These are phyloP conservation scores for Seira sanloemensis DNA, from an alignment of 2,888 invertebrate species.

Conservation along the genomic window DNA sequence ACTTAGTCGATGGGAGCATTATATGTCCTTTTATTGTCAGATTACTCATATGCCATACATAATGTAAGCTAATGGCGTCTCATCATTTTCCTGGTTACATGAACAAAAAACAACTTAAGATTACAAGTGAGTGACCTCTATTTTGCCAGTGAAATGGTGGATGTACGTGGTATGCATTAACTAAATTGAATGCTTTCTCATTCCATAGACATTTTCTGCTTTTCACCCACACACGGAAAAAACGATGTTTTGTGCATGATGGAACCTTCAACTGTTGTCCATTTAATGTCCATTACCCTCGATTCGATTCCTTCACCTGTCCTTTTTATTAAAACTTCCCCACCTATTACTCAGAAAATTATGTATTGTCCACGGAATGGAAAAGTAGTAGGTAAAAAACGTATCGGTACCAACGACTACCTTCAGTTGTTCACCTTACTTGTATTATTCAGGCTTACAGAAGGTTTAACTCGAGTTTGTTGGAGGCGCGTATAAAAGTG, in stretches of 20 bases:
- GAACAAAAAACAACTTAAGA: slow-evolving; percentile 37
- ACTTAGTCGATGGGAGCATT: neutral
- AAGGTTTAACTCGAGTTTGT: no score
- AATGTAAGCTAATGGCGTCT: slow-evolving; percentile 40
- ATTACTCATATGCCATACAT: slow-evolving; percentile 17
- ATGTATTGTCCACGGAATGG: no score
- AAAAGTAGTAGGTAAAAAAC: no score
- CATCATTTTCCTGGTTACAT: slow-evolving; percentile 38
- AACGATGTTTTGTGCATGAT: neutral
- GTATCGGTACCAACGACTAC: neutral
- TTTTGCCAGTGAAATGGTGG: slow-evolving; percentile 14
- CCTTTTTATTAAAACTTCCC: neutral
- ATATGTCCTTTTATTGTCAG: no score
- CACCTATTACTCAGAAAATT: neutral
- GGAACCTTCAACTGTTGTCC: slow-evolving; percentile 25
- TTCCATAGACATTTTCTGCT: neutral
- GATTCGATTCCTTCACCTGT: slow-evolving; percentile 22
- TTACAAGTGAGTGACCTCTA: slow-evolving; percentile 41
- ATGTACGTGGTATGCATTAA: neutral
- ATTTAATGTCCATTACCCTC: slow-evolving; percentile 59
- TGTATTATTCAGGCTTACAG: neutral
- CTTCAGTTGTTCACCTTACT: neutral
- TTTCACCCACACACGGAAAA: neutral
- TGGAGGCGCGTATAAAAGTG: no score
- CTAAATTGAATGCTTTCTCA: neutral